Evolutionary conservation across 2,113 vertebrate genomes (phyloP).

Genomic region (Gavia stellata): DNA sequence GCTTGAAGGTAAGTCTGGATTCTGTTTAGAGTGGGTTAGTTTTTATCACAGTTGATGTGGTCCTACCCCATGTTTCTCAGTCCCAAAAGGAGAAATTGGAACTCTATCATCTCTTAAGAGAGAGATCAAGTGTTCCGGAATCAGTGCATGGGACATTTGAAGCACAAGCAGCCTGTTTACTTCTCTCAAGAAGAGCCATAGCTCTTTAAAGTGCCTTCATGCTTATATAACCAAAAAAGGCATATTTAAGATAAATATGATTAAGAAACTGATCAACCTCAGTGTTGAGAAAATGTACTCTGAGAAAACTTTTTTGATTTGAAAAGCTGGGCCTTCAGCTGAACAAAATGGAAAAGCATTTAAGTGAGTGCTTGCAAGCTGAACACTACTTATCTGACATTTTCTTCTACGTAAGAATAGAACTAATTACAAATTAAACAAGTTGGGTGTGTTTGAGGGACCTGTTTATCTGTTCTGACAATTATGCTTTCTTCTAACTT

Average conservation of each 20-base stretch:
- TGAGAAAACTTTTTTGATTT: background rate
- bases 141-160: background rate
- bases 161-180: slow-evolving; percentile 11
- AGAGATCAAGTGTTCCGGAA: slow-evolving; percentile 30
- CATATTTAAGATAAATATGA: background rate
- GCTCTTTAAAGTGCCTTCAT: background rate
- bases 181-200: background rate
- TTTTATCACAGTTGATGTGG: background rate
- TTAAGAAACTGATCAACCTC: background rate
- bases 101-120: background rate
- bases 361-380: background rate
- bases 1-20: background rate
- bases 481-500: background rate
- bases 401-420: background rate
- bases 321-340: background rate
- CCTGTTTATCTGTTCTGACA: background rate
- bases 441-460: background rate
- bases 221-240: background rate
- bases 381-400: background rate
- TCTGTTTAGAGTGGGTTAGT: background rate
- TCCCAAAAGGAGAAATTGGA: slow-evolving; percentile 15
- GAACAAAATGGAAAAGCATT: background rate
- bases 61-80: background rate
- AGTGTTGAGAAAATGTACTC: background rate
- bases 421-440: background rate